phyloP scores from a whole-genome alignment of 2,888 invertebrate species.

The Dendrolimus pini region DNA sequence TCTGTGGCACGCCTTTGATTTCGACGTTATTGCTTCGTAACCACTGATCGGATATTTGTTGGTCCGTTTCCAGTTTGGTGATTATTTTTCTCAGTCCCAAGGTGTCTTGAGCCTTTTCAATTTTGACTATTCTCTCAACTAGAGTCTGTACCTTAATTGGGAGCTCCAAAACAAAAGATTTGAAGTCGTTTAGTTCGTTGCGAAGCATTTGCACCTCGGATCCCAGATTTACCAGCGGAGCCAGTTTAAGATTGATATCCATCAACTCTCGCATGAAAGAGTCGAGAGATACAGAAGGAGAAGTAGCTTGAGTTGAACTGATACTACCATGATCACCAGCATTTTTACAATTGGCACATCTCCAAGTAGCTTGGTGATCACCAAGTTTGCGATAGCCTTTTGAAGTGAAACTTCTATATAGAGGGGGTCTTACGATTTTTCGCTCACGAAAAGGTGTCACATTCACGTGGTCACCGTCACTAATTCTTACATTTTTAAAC shows the following conservation, averaged over 20 bases:
- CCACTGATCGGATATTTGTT: conserved; percentile 4
- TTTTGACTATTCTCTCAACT: neutral
- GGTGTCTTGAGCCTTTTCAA: neutral
- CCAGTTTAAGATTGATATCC: neutral
- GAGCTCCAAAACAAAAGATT: too few relatives aligned
- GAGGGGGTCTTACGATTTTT: too few relatives aligned
- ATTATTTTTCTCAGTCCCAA: neutral
- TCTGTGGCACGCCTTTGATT: conserved; percentile 5
- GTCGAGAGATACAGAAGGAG: neutral
- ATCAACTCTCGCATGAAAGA: neutral
- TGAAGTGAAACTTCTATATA: too few relatives aligned
- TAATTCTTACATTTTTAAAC: too few relatives aligned
- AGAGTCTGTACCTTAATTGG: too few relatives aligned
- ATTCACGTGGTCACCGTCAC: too few relatives aligned
- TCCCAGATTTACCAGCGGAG: neutral
- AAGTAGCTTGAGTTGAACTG: neutral
- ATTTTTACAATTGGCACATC: too few relatives aligned
- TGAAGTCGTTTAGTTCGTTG: too few relatives aligned
- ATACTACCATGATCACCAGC: too few relatives aligned
- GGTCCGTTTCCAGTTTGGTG: neutral
- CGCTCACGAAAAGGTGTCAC: too few relatives aligned
- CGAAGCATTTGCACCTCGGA: neutral
- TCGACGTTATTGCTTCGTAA: conserved; percentile 5
- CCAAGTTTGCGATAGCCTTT: too few relatives aligned
- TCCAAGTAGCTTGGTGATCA: too few relatives aligned